Evolutionary conservation across 2,797 vertebrate genomes (phyloP), one percentile per base, ranked within the genome.

Genomic region (Anguilla marmorata): DNA sequence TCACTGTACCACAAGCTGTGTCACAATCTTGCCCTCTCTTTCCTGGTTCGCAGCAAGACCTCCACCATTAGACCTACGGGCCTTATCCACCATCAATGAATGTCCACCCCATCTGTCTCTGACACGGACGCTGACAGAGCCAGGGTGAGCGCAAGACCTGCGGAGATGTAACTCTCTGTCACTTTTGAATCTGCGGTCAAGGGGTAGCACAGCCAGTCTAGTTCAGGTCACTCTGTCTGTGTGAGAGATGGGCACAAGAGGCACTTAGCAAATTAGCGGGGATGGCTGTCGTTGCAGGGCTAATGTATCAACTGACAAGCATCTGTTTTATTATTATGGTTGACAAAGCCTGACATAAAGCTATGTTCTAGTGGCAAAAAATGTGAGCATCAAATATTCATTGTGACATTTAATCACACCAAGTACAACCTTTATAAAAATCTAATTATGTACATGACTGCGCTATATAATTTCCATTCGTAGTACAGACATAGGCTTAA

Each of bases 51-150:
- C 93, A 99, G 99, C 94, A 90, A 97, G 97, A 86, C 98, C 98
- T 5, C 98, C 99, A 74, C 98, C 98, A 3, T 96, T 99, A 89
- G 98, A 99, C 93, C 92, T 99, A 91, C 95, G 97, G 88, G 98
- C 94, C 87, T 97, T 99, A 89, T 98, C 98, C 84, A 99, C 98
- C 5, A 99, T 99, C 92, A 97, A 96, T 86, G 98, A 99, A 90
- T 95, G 93, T 88, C 94, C 95, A 86, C 93, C 92, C 89, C 97
- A 98, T 48, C 86, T 96, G 41, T 94, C 96, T 7, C 93, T 98
- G 91, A 95, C 93, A 94, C 96, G 96, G 94, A 96, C 96, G 30
- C 93, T 95, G 95, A 98, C 97, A 14, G 97, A 97, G 90, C 96
- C 97, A 91, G 95, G 97, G 98, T 99, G 95, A 97, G 95, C 24